Evolutionary conservation across 2,888 invertebrate species (phyloP).

Genomic region (Clivina fossor): DNA sequence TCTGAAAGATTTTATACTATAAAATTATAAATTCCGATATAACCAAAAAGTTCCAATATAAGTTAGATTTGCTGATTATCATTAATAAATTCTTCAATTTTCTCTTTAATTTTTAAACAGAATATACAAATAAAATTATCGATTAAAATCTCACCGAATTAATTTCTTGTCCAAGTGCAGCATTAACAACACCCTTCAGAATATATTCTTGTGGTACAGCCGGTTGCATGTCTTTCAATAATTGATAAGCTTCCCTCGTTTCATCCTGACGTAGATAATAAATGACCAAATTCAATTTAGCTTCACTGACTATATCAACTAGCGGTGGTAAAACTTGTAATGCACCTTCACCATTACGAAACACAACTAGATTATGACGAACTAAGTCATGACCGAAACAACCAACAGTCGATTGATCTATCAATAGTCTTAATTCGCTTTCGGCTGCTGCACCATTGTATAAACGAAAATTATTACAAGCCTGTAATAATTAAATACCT

Average conservation of each 20-base stretch:
- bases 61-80: too few species aligned
- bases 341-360: conserved; percentile 90
- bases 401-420: conserved; percentile 70
- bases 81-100: too few species aligned
- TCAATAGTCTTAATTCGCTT: conserved; percentile 79
- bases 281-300: conserved; percentile 92
- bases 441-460: conserved; percentile 96
- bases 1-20: too few species aligned
- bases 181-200: conserved; percentile 93
- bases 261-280: conserved; percentile 89
- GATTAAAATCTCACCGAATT: conserved; percentile 69
- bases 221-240: conserved; percentile 90
- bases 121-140: neutral
- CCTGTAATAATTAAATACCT: conserved; percentile 52
- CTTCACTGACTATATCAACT: conserved; percentile 95
- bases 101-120: neutral
- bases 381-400: conserved; percentile 89
- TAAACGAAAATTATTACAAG: conserved; percentile 79
- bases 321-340: conserved; percentile 86
- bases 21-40: too few species aligned
- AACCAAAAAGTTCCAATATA: too few species aligned
- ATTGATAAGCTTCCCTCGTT: conserved; percentile 80
- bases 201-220: conserved; percentile 95
- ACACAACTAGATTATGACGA: conserved; percentile 93
- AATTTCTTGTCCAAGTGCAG: conserved; percentile 88